These are phyloP conservation scores for Camptogramma bilineatum DNA, from an alignment of 2,888 invertebrate species.

Conservation along the genomic window DNA sequence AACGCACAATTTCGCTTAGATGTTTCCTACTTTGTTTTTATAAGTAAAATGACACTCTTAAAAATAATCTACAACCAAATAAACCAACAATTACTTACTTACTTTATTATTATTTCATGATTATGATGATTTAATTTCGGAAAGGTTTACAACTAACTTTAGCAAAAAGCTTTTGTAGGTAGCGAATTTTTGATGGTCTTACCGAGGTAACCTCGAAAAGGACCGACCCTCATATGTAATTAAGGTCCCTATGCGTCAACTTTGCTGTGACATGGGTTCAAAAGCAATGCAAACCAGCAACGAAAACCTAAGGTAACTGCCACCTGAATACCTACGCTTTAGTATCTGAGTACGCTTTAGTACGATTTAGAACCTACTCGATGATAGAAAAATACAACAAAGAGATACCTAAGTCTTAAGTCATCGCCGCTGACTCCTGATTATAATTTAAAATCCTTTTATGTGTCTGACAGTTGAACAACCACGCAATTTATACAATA, in stretches of 20 bases:
- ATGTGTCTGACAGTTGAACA: slow-evolving; percentile 37
- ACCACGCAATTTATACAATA: slow-evolving; percentile 33
- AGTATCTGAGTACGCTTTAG: background rate
- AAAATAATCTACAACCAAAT: no score
- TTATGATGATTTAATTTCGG: background rate
- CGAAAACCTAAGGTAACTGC: slow-evolving; percentile 26
- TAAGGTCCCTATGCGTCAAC: slow-evolving; percentile 71
- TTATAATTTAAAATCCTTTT: slow-evolving; percentile 26
- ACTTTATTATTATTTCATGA: slow-evolving; percentile 7
- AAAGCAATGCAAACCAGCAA: slow-evolving; percentile 58
- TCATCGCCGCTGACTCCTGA: background rate
- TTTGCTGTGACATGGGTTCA: slow-evolving; percentile 72
- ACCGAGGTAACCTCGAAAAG: slow-evolving; percentile 59
- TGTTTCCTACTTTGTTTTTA: background rate
- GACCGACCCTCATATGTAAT: slow-evolving; percentile 68
- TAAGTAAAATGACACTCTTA: no score
- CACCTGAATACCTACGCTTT: background rate
- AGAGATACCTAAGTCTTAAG: background rate
- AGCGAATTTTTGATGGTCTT: slow-evolving; percentile 66
- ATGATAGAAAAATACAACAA: background rate
- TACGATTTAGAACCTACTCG: background rate
- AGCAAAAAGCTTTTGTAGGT: slow-evolving; percentile 42
- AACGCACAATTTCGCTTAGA: background rate
- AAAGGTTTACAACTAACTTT: slow-evolving; percentile 20
- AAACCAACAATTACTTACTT: no score